Conservation (phyloP, 2,888 invertebrate genomes). For the Drosophila imparisetae region DNA sequence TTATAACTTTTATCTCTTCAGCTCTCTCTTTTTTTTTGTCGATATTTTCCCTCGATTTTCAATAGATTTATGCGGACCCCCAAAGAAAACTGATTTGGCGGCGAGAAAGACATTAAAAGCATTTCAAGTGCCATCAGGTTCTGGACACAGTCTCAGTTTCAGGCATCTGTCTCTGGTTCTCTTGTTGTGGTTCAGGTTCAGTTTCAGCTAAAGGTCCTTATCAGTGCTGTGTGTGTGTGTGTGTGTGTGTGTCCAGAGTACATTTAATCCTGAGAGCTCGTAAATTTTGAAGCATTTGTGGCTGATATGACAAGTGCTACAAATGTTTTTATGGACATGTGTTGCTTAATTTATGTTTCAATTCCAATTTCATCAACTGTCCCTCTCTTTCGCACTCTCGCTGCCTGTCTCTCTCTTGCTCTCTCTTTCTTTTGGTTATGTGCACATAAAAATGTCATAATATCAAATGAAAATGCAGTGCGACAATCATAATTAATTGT, state of each 20-base stretch:
- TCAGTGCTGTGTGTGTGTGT: conserved; percentile 17
- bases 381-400: background rate
- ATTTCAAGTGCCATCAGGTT: conserved; percentile 43
- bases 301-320: conserved; percentile 72
- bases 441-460: conserved; percentile 76
- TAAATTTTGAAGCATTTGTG: conserved; percentile 53
- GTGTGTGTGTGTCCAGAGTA: conserved; percentile 30
- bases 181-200: conserved; percentile 1
- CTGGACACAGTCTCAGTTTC: conserved; percentile 15
- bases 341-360: conserved; percentile 77
- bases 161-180: conserved; percentile 8
- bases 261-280: conserved; percentile 46
- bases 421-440: background rate
- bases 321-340: conserved; percentile 71
- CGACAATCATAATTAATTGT: conserved; percentile 71
- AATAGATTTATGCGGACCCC: conserved; percentile 59
- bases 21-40: conserved; percentile 12
- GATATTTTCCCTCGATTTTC: conserved; percentile 4
- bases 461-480: conserved; percentile 68
- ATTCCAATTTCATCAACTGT: conserved; percentile 47
- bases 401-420: background rate
- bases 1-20: conserved; percentile 55
- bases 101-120: conserved; percentile 45
- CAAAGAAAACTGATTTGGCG: conserved; percentile 64
- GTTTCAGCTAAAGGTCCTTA: conserved; percentile 49